Evolutionary conservation across 2,797 vertebrate species (phyloP).

Genomic region (Cyclopterus lumpus): DNA sequence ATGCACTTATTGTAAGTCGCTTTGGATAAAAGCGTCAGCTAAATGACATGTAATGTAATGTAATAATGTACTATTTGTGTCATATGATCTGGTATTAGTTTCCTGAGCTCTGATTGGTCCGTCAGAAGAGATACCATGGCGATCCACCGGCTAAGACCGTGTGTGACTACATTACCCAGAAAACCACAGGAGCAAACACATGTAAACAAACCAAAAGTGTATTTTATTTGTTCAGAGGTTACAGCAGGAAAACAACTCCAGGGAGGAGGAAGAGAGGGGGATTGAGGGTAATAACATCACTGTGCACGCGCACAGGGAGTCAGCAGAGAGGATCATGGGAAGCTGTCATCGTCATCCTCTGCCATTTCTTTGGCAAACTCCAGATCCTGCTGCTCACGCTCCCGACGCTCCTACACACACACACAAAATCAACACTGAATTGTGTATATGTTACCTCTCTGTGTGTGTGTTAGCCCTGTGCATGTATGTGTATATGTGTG

Average conservation of each 20-base stretch:
- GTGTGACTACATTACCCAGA: neutral
- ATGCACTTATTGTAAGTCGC: no score
- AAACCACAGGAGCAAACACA: neutral
- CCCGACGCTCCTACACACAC: slow-evolving; percentile 89
- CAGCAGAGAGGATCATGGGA: slow-evolving; percentile 84
- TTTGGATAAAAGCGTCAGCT: no score
- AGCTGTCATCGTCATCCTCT: slow-evolving; percentile 96
- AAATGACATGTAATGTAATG: no score
- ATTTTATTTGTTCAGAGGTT: slow-evolving; percentile 30
- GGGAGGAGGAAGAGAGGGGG: slow-evolving; percentile 25
- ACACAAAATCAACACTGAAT: neutral
- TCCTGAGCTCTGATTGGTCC: no score
- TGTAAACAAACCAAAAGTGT: slow-evolving; percentile 28
- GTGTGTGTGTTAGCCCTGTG: no score
- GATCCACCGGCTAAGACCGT: neutral
- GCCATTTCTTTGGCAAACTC: slow-evolving; percentile 99
- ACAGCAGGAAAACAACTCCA: slow-evolving; percentile 21
- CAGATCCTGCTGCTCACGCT: slow-evolving; percentile 97
- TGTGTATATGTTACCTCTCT: no score
- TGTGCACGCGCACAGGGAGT: slow-evolving; percentile 30
- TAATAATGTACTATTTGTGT: no score
- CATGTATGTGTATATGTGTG: no score
- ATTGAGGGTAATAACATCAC: slow-evolving; percentile 56
- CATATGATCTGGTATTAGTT: no score
- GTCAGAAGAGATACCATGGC: no score